A percentile compares a stretch with the other conserved stretches of the same genome.
These are phyloP conservation scores for Arrhamphus sclerolepis DNA, from an alignment of 2,797 vertebrate genomes.

Conservation along the genomic window DNA sequence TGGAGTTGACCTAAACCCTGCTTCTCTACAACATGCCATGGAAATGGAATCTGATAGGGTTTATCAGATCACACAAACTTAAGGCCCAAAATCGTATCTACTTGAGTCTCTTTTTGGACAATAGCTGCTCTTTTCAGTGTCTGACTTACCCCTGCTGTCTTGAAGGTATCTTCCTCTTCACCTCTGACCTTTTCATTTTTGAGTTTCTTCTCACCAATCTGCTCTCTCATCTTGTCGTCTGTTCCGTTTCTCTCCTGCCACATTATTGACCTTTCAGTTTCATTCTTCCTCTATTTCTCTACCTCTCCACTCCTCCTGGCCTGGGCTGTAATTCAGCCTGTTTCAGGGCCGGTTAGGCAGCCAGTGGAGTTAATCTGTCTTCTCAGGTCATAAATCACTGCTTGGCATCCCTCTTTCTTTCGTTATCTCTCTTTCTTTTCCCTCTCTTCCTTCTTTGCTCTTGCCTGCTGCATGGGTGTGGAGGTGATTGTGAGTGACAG, in stretches of 20 bases:
- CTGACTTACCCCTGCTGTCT: conserved; percentile 44
- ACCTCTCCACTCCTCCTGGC: conserved; percentile 66
- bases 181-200: conserved; percentile 76
- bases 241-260: conserved; percentile 64
- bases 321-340: conserved; percentile 81
- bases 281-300: conserved; percentile 68
- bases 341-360: conserved; percentile 87
- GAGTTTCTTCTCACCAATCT: conserved; percentile 64
- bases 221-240: conserved; percentile 67
- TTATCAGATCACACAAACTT: conserved; percentile 55
- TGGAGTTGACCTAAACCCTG: conserved; percentile 37
- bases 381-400: conserved; percentile 83
- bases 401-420: conserved; percentile 69
- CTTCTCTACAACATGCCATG: conserved; percentile 39
- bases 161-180: conserved; percentile 71
- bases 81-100: conserved; percentile 24
- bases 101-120: conserved; percentile 29
- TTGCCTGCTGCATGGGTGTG: conserved; percentile 40
- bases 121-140: conserved; percentile 34
- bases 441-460: conserved; percentile 19
- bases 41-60: conserved; percentile 48
- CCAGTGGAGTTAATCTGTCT: conserved; percentile 85
- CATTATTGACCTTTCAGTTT: conserved; percentile 74
- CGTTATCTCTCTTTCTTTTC: conserved; percentile 27
- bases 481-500: conserved; percentile 63